These are phyloP conservation scores for Glaucidium brasilianum DNA, from an alignment of 2,113 vertebrate genomes.

Conservation along the genomic window DNA sequence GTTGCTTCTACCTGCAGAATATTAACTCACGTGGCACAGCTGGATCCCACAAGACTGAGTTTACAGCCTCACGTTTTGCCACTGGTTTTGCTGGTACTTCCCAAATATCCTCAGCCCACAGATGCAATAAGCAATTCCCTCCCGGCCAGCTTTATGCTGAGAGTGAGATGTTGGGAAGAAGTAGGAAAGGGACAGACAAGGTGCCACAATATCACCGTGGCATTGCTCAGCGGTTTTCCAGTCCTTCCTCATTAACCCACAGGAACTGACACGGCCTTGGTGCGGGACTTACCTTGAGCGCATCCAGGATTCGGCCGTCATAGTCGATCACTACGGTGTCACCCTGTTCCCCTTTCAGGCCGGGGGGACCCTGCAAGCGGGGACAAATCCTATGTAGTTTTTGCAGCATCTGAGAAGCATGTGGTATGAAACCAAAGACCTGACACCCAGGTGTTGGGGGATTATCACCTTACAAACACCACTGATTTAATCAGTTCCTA, in stretches of 20 bases:
- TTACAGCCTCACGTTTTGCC: not conserved
- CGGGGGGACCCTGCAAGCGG: slow-evolving; percentile 64
- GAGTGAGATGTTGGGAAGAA: not conserved
- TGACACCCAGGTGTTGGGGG: not conserved
- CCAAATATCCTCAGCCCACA: not conserved
- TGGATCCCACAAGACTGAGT: not conserved
- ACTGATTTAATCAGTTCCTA: not conserved
- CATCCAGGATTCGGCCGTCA: slow-evolving; percentile 87
- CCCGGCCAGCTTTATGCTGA: not conserved
- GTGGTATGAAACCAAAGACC: not conserved
- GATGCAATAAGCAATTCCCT: not conserved
- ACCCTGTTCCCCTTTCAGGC: slow-evolving; percentile 80
- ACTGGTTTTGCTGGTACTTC: fast-evolving
- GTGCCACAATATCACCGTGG: fast-evolving
- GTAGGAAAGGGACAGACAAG: fast-evolving
- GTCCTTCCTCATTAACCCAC: fast-evolving
- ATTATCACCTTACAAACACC: not conserved
- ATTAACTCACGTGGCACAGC: not conserved
- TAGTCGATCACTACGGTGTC: slow-evolving; percentile 89
- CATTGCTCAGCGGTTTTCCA: not conserved
- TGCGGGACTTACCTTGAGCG: slow-evolving; percentile 80
- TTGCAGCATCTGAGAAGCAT: not conserved
- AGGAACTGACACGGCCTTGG: fast-evolving
- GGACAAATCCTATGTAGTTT: not conserved
- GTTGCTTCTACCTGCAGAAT: not conserved